Percentiles rank a stretch among this genome's conserved stretches.
phyloP scores from a whole-genome alignment of 2,888 invertebrate species.

The Plemyria rubiginata region DNA sequence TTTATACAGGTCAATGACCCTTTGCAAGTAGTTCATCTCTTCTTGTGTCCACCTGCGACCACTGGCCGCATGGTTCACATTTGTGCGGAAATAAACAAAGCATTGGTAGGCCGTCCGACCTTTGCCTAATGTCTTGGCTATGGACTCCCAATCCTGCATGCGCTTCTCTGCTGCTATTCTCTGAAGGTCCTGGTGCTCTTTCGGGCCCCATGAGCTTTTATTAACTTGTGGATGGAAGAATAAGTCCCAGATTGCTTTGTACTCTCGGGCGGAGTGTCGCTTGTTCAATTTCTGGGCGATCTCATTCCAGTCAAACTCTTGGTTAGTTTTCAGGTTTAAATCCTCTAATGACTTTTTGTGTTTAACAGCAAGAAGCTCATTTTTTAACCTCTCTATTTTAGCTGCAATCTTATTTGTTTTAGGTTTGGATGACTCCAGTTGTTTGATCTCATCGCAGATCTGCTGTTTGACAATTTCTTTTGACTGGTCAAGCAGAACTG shows the following conservation, averaged over 20 bases:
- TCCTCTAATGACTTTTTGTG: slow-evolving; percentile 52
- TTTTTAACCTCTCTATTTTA: slow-evolving; percentile 48
- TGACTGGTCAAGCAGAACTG: slow-evolving; percentile 73
- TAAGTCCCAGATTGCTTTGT: slow-evolving; percentile 89
- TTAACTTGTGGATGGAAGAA: slow-evolving; percentile 89
- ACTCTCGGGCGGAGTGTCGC: slow-evolving; percentile 87
- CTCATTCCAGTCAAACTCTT: slow-evolving; percentile 86
- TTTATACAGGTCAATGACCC: slow-evolving; percentile 86
- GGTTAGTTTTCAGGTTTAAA: slow-evolving; percentile 62
- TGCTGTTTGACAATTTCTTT: slow-evolving; percentile 51
- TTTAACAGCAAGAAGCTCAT: slow-evolving; percentile 50
- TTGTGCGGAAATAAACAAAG: slow-evolving; percentile 87
- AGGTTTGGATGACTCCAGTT: slow-evolving; percentile 43
- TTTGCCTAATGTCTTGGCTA: slow-evolving; percentile 84
- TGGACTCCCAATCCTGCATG: slow-evolving; percentile 87
- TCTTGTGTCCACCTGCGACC: slow-evolving; percentile 86
- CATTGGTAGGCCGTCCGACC: slow-evolving; percentile 88
- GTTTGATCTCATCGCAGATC: slow-evolving; percentile 51
- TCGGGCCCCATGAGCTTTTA: slow-evolving; percentile 67
- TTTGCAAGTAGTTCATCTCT: slow-evolving; percentile 88
- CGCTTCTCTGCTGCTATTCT: slow-evolving; percentile 61
- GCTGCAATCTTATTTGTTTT: slow-evolving; percentile 32
- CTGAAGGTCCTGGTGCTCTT: slow-evolving; percentile 60
- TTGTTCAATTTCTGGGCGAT: slow-evolving; percentile 75
- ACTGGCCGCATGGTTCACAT: slow-evolving; percentile 59